Evolutionary conservation across 2,113 vertebrate genomes (phyloP), one percentile per base, ranked within the genome.

Genomic region (Forbesichthys agassizii): DNA sequence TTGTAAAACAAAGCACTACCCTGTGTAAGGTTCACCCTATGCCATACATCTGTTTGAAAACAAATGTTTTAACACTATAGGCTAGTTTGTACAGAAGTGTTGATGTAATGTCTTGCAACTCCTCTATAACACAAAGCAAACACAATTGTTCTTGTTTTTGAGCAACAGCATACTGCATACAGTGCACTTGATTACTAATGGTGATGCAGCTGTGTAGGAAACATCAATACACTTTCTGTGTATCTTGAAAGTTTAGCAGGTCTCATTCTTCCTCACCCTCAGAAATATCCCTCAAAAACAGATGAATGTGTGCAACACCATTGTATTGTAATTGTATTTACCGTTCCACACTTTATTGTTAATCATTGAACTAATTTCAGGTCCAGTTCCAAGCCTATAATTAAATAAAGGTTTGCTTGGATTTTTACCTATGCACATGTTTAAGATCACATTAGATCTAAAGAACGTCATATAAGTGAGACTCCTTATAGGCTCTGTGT

Each of bases 401-500:
- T 48, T 48, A 63, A 64, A 27, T 27, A 9, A 77, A 77, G 36
- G 62, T 58, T 73, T 66, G 68, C 60, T 65, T 51, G 59, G 52
- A 67, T 77, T 74, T 80, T 64, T 72, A 56, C 69, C 64, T 62
- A 49, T 64, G 79, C 74, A 79, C 75, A 75, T 61, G 3, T 73
- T 64, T 66, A 20, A 48, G 78, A 67, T 69, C 63, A 60, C 69
- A 67, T 75, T 73, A 66, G 73, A 60, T 86, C 77, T 76, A 57
- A 33, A 62, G 18, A 73, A 61, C 66, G 33, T 49, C 73, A 69
- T 80, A 75, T 74, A 71, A 73, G 69, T 65, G 72, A 70, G 81
- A 71, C 79, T 88, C 61, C 78, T 83, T 85, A 84, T 85, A 81
- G 76, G 77, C n/a, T 78, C 54, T 33, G 70, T 76, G 72, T 87